Conservation (phyloP, 1,140 invertebrate genomes). For the Rhopalosiphum maidis region DNA sequence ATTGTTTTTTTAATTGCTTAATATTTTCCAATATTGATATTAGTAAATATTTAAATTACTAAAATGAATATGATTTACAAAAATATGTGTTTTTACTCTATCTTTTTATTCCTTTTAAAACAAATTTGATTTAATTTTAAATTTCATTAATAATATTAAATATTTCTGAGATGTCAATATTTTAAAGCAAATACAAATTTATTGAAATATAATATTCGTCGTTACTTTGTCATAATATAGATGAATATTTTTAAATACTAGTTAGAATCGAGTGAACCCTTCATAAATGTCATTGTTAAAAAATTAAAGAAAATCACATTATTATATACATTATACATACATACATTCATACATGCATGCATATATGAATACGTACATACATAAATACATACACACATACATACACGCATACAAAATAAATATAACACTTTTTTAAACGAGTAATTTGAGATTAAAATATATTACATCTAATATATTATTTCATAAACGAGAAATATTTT, state of each 20-base stretch:
- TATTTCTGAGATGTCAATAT: too few relatives aligned
- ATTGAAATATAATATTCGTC: too few relatives aligned
- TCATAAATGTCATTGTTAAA: too few relatives aligned
- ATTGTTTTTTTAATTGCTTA: neutral
- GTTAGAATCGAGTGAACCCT: too few relatives aligned
- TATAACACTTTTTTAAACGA: neutral
- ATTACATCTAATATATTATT: neutral
- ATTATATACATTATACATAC: too few relatives aligned
- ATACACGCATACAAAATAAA: neutral
- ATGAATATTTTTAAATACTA: too few relatives aligned
- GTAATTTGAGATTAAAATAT: slow-evolving; percentile 4
- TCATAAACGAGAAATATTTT: neutral
- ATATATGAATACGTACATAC: too few relatives aligned
- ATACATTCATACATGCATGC: neutral
- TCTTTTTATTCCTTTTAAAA: neutral
- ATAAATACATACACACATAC: neutral
- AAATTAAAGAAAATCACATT: too few relatives aligned
- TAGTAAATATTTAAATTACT: neutral
- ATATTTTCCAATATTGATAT: neutral
- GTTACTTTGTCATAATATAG: too few relatives aligned
- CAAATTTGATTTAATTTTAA: neutral
- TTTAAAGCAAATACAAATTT: too few relatives aligned
- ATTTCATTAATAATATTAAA: neutral
- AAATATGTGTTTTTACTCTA: neutral
- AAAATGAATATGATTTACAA: neutral